Evolutionary conservation across 2,797 vertebrate species (phyloP), one percentile per base, ranked within the genome.

Genomic region (Epinephelus awoara): DNA sequence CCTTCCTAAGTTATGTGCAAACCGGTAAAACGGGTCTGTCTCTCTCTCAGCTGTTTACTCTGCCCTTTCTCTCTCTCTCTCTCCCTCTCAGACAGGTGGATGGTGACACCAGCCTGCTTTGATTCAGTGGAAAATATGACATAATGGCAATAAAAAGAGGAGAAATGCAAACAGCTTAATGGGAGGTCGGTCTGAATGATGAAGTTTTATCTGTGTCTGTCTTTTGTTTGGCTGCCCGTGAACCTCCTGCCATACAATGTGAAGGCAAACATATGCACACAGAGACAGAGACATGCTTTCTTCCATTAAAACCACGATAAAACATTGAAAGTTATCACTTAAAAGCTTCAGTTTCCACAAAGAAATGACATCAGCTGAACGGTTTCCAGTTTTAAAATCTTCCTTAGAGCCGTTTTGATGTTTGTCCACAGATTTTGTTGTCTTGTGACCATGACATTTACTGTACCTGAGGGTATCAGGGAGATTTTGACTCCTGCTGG

Each of bases 1-100:
- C 95, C 95, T 95, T 93, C 81, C 80, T 88, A 90, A 94, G 94
- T 90, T 95, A 95, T 96, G 93, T 79, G 73, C 27, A 79, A 94
- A 95, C 95, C 52, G 73, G 95, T 88, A 62, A 61, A 95, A 94
- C 95, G 1, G 81, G 95, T 95, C 79, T 68, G 6, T 80, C 80
- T 82, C 64, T 68, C 72, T 77, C 61, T 78, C 69, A 85, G 86
- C 87, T 89, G 91, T 91, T 92, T 85, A 86, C 79, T 85, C 80
- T 84, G 77, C 77, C 85, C 89, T 90, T 67, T 78, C 70, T 84
- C 29, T 70, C 62, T 75, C 79, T 72, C 68, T 59, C 85, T 62
- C 58, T 27, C 61, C 44, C 67, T 66, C 49, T 46, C 63, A 56
- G 55, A 75, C 86, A 88, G 85, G 87, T 88, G 77, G 51, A 79